These are phyloP conservation scores for Sphenodon punctatus DNA, from an alignment of 2,797 vertebrate genomes.

Conservation along the genomic window DNA sequence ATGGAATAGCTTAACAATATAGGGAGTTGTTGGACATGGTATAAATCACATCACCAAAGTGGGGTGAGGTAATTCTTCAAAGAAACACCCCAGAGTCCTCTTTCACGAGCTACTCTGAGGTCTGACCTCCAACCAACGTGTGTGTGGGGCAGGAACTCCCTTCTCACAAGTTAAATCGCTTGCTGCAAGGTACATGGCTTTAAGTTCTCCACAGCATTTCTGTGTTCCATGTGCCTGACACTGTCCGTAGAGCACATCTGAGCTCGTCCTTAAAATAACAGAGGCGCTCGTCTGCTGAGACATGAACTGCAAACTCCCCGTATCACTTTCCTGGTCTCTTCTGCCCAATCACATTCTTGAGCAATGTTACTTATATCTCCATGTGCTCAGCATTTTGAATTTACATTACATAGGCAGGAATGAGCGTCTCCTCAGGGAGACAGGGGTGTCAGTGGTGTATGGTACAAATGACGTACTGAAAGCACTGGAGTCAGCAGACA, in stretches of 20 bases:
- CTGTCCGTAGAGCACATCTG: background rate
- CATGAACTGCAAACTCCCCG: background rate
- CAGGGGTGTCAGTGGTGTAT: constrained; percentile 51
- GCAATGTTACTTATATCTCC: constrained; percentile 46
- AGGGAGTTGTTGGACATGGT: background rate
- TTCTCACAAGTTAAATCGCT: background rate
- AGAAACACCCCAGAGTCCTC: background rate
- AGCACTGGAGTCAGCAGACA: constrained; percentile 82
- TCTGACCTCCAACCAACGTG: background rate
- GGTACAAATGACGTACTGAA: constrained; percentile 86
- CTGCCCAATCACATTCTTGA: background rate
- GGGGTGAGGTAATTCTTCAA: accelerated
- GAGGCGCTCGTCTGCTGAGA: background rate
- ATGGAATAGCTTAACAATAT: background rate
- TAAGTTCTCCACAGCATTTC: background rate
- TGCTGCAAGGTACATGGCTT: background rate
- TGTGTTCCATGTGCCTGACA: accelerated
- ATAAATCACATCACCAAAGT: accelerated
- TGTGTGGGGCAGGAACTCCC: background rate
- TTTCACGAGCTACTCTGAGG: background rate
- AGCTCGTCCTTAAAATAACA: constrained; percentile 17
- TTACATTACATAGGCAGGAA: constrained; percentile 62
- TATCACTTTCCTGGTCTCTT: constrained; percentile 19
- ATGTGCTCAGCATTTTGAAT: constrained; percentile 63
- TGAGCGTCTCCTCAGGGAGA: constrained; percentile 60